A percentile compares a stretch with the other conserved stretches of the same genome.
Conservation (phyloP, 2,113 vertebrate species). For the Coryphaenoides rupestris region DNA sequence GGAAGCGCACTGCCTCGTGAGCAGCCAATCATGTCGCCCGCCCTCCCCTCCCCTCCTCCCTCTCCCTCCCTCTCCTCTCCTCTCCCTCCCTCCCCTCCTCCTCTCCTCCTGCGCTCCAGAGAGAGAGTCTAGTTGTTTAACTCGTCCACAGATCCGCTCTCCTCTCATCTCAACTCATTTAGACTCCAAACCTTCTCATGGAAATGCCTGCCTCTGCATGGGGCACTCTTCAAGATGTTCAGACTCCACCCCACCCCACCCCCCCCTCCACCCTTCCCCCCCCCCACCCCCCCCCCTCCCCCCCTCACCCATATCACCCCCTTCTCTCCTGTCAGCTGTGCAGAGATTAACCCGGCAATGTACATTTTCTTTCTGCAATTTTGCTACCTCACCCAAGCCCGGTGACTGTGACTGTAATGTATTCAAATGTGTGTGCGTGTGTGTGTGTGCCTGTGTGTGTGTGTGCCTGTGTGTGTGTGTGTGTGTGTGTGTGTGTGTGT, state of each 20-base stretch:
- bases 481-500: neutral
- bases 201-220: slow-evolving; percentile 19
- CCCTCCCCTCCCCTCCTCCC: slow-evolving; percentile 55
- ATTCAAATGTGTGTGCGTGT: slow-evolving; percentile 10
- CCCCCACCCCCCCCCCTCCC: too few relatives aligned
- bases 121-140: too few relatives aligned
- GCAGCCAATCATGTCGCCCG: slow-evolving; percentile 49
- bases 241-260: too few relatives aligned
- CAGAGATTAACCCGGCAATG: slow-evolving; percentile 49
- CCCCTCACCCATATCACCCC: slow-evolving; percentile 33
- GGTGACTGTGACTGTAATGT: slow-evolving; percentile 51
- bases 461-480: neutral
- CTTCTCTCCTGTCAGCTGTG: slow-evolving; percentile 35
- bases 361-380: slow-evolving; percentile 38
- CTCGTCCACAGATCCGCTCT: too few relatives aligned
- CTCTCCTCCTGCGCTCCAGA: too few relatives aligned
- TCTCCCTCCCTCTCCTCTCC: too few relatives aligned
- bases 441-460: neutral
- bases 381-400: slow-evolving; percentile 56
- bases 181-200: too few relatives aligned
- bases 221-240: too few relatives aligned
- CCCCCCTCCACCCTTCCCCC: too few relatives aligned
- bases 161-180: too few relatives aligned
- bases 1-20: slow-evolving; percentile 40
- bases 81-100: slow-evolving; percentile 39